Conservation (phyloP, 2,888 invertebrate genomes). For the Drosophila recens region DNA sequence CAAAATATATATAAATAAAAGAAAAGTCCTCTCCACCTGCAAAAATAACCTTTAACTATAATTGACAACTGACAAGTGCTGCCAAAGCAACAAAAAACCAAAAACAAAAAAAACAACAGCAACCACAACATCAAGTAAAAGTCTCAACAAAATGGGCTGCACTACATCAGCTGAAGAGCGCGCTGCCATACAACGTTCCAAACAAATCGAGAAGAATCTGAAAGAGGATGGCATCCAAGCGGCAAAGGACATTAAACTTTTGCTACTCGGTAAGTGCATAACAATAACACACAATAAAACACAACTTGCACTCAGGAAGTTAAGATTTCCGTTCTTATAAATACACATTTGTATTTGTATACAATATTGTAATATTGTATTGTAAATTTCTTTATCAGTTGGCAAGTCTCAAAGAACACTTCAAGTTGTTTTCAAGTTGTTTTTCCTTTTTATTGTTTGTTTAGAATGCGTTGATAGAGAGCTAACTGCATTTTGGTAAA, state of each 20-base stretch:
- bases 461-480: slow-evolving; percentile 20
- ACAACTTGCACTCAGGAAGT: slow-evolving; percentile 1
- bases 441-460: slow-evolving; percentile 17
- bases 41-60: slow-evolving; percentile 29
- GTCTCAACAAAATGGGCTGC: slow-evolving; percentile 94
- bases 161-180: slow-evolving; percentile 99
- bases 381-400: slow-evolving; percentile 48
- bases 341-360: slow-evolving; percentile 1
- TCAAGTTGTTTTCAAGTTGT: slow-evolving; percentile 38
- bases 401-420: slow-evolving; percentile 41
- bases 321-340: neutral
- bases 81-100: slow-evolving; percentile 44
- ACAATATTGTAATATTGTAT: slow-evolving; percentile 1
- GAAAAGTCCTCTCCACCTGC: slow-evolving; percentile 29
- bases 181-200: slow-evolving; percentile 98
- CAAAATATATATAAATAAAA: slow-evolving; percentile 26
- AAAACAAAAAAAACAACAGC: slow-evolving; percentile 11
- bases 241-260: slow-evolving; percentile 99
- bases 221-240: slow-evolving; percentile 99
- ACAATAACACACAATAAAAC: slow-evolving; percentile 1
- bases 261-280: slow-evolving; percentile 93
- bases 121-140: slow-evolving; percentile 21
- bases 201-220: slow-evolving; percentile 98
- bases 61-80: slow-evolving; percentile 48
- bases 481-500: slow-evolving; percentile 19